Conservation (phyloP, 2,888 invertebrate genomes). For the Plusia festucae region DNA sequence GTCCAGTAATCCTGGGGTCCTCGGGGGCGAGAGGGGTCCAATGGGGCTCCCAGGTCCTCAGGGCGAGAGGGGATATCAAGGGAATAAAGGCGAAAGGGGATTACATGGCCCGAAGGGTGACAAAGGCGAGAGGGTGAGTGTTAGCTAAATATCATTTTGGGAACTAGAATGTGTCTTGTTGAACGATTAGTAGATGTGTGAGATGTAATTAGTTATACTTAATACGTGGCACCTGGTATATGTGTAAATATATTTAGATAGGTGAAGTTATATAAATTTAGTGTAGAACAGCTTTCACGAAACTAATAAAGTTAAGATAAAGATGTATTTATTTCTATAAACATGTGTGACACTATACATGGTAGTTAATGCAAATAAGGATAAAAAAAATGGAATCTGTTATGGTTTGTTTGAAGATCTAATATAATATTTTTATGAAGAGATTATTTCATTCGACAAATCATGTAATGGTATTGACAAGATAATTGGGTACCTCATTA, state of each 20-base stretch:
- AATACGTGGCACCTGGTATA: background rate
- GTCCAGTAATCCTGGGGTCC: slow-evolving; percentile 89
- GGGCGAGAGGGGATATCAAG: slow-evolving; percentile 91
- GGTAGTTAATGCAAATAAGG: too few relatives aligned
- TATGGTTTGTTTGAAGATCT: too few relatives aligned
- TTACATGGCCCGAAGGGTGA: slow-evolving; percentile 90
- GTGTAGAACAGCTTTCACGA: too few relatives aligned
- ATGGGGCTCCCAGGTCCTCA: slow-evolving; percentile 91
- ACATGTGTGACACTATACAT: too few relatives aligned
- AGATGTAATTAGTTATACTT: background rate
- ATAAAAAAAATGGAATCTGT: background rate
- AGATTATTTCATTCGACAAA: too few relatives aligned
- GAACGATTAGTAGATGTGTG: slow-evolving; percentile 14
- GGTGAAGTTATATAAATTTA: too few relatives aligned
- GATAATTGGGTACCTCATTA: too few relatives aligned
- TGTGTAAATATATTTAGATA: too few relatives aligned
- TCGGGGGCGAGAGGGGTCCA: slow-evolving; percentile 92
- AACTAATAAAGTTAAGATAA: too few relatives aligned
- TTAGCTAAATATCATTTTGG: slow-evolving; percentile 60
- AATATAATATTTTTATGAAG: too few relatives aligned
- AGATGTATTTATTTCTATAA: too few relatives aligned
- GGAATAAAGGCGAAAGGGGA: slow-evolving; percentile 90
- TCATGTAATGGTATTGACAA: too few relatives aligned
- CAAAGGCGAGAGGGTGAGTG: slow-evolving; percentile 93
- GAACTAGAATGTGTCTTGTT: slow-evolving; percentile 15